Conservation (phyloP, 2,797 vertebrate genomes). For the Danio choprae region DNA sequence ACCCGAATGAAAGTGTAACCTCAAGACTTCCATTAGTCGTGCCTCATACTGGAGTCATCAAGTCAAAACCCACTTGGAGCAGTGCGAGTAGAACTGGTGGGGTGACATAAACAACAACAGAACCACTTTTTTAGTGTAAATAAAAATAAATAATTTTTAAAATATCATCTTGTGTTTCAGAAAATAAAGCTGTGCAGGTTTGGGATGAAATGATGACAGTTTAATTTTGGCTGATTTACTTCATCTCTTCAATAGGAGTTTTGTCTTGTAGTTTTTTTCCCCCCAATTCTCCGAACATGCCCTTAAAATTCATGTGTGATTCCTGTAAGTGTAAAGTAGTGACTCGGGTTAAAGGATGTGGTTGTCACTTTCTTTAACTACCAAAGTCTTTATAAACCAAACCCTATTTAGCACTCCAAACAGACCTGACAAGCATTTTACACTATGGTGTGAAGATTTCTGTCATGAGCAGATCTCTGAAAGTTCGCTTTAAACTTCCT, state of each 20-base stretch:
- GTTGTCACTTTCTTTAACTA: neutral
- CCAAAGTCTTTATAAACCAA: neutral
- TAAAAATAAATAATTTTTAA: too few species aligned
- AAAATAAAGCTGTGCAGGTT: too few species aligned
- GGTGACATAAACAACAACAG: too few species aligned
- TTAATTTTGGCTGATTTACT: too few species aligned
- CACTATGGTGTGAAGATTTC: conserved; percentile 12
- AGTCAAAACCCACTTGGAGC: too few species aligned
- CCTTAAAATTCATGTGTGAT: neutral
- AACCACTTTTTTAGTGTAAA: too few species aligned
- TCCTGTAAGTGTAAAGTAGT: neutral
- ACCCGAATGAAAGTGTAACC: too few species aligned
- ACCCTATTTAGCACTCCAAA: neutral
- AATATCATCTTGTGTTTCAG: too few species aligned
- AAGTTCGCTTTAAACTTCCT: conserved; percentile 11
- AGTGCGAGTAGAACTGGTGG: too few species aligned
- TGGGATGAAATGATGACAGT: neutral
- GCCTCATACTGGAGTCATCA: too few species aligned
- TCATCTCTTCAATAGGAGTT: too few species aligned
- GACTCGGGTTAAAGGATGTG: neutral
- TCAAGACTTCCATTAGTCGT: too few species aligned
- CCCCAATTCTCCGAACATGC: neutral
- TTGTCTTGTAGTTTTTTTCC: neutral
- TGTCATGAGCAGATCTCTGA: conserved; percentile 20
- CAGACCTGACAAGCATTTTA: neutral